Evolutionary conservation across 2,888 invertebrate species (phyloP).

Genomic region (Liopterus haemorrhoidalis): DNA sequence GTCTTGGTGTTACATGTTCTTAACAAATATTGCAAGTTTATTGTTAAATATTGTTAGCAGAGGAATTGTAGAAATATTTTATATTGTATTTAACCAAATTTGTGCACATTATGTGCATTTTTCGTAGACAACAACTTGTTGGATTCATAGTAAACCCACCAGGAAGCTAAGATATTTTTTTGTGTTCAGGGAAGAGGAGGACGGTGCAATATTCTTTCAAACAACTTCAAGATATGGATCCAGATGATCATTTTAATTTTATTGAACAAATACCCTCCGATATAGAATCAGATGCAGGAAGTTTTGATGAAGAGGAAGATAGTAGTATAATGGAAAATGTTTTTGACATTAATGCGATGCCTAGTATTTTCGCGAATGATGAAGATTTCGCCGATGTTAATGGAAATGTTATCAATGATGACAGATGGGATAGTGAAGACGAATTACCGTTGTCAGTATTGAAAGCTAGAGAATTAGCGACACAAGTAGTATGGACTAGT

Average conservation of each 20-base stretch:
- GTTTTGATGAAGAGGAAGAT: background rate
- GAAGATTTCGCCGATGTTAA: background rate
- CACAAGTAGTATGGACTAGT: background rate
- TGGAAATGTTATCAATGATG: background rate
- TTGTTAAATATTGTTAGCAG: no score
- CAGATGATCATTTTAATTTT: background rate
- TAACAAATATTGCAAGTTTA: no score
- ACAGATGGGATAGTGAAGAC: slow-evolving; percentile 7
- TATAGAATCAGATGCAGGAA: background rate
- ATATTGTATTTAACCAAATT: no score
- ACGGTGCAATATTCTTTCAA: no score
- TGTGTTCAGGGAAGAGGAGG: no score
- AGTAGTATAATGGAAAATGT: background rate
- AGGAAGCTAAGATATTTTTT: no score
- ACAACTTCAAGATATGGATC: background rate
- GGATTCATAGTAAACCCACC: no score
- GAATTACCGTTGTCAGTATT: background rate
- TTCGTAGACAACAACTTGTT: no score
- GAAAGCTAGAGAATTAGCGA: background rate
- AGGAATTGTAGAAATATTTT: no score
- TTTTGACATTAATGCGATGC: slow-evolving; percentile 2
- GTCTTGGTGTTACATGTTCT: no score
- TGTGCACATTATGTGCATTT: no score
- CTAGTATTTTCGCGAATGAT: background rate
- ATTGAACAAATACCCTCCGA: background rate